Evolutionary conservation across 2,797 vertebrate species (phyloP).

Genomic region (Enteromius thamalakanensis): DNA sequence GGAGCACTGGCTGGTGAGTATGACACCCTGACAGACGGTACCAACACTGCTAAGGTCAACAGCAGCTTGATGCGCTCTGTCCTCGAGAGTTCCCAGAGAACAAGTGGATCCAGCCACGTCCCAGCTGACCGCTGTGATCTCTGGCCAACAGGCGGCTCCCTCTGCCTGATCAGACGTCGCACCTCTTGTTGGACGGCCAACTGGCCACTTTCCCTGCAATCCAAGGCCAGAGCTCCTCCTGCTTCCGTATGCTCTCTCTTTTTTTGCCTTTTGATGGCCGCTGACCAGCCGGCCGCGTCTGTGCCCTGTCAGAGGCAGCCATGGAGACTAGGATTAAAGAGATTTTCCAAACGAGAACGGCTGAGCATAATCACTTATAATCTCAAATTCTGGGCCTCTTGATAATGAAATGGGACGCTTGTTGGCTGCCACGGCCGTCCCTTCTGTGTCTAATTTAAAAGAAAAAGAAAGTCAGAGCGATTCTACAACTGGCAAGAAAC

Average conservation of each 20-base stretch:
- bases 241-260: constrained; percentile 80
- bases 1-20: constrained; percentile 49
- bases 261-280: constrained; percentile 78
- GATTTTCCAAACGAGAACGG: constrained; percentile 68
- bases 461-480: constrained; percentile 59
- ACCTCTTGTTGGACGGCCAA: constrained; percentile 80
- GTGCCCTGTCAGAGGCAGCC: constrained; percentile 74
- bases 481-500: constrained; percentile 60
- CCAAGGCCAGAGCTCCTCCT: constrained; percentile 78
- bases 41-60: constrained; percentile 75
- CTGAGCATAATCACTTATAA: constrained; percentile 81
- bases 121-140: constrained; percentile 83
- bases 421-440: constrained; percentile 66
- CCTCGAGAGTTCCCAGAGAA: constrained; percentile 71
- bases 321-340: constrained; percentile 59
- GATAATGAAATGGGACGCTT: constrained; percentile 74
- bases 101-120: constrained; percentile 72
- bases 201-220: constrained; percentile 75
- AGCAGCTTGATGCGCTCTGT: constrained; percentile 66
- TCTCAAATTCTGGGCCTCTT: constrained; percentile 81
- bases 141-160: constrained; percentile 78
- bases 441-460: constrained; percentile 66
- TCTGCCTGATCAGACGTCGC: constrained; percentile 77
- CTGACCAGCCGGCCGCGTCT: constrained; percentile 70
- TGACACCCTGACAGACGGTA: constrained; percentile 59